Evolutionary conservation across 2,797 vertebrate genomes (phyloP).

Genomic region (Cyclura pinguis): DNA sequence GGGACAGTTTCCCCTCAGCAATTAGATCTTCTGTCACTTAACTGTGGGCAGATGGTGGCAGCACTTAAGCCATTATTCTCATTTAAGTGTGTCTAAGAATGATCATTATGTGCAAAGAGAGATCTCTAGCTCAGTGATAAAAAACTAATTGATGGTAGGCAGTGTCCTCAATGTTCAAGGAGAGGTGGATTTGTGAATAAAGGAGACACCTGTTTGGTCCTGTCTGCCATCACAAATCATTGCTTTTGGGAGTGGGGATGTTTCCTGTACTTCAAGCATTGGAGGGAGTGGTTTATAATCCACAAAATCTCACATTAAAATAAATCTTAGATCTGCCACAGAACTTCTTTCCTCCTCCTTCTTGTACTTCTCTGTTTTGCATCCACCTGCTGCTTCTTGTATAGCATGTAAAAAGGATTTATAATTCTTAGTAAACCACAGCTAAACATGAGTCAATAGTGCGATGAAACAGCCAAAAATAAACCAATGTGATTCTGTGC

Average conservation of each 20-base stretch:
- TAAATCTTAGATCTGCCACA: too few species aligned
- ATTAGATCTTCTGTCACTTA: slow-evolving; percentile 43
- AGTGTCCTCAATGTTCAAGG: slow-evolving; percentile 41
- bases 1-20: slow-evolving; percentile 21
- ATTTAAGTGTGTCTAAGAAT: slow-evolving; percentile 52
- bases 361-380: background rate
- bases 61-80: slow-evolving; percentile 46
- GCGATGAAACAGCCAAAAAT: too few species aligned
- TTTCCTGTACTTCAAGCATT: background rate
- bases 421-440: too few species aligned
- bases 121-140: slow-evolving; percentile 46
- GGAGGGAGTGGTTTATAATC: too few species aligned
- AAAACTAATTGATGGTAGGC: slow-evolving; percentile 51
- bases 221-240: background rate
- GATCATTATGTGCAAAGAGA: slow-evolving; percentile 55
- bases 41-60: slow-evolving; percentile 48
- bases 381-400: background rate
- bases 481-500: too few species aligned
- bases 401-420: background rate
- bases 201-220: background rate
- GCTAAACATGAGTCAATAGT: too few species aligned
- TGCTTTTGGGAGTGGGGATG: background rate
- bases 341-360: too few species aligned
- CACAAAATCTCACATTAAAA: too few species aligned
- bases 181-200: background rate